These are phyloP conservation scores for Columba janthina DNA, from an alignment of 2,113 vertebrate species.

Conservation along the genomic window DNA sequence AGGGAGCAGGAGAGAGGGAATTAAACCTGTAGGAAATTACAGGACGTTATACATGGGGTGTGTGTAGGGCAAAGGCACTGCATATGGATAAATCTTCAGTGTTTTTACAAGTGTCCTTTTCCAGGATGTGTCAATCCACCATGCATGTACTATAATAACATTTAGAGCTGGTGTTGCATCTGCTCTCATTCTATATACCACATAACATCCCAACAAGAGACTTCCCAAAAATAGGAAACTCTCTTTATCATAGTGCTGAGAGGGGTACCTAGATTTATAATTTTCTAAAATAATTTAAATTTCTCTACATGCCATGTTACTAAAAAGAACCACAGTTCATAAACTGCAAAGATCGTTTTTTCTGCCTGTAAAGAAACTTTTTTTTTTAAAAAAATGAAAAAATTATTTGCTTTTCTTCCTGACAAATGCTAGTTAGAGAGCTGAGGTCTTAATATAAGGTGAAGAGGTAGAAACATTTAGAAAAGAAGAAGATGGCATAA, in stretches of 20 bases:
- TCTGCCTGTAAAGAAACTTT: neutral
- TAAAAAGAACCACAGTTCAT: neutral
- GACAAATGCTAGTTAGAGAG: neutral
- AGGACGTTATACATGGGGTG: neutral
- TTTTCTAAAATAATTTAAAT: neutral
- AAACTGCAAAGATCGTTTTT: neutral
- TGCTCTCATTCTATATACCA: neutral
- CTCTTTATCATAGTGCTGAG: neutral
- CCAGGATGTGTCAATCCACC: neutral
- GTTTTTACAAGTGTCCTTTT: neutral
- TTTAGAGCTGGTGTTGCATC: neutral
- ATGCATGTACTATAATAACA: neutral
- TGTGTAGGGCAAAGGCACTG: neutral
- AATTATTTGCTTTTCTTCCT: neutral
- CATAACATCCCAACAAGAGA: rapidly evolving
- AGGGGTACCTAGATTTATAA: neutral
- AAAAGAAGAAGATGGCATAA: neutral
- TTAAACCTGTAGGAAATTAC: neutral
- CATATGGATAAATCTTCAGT: neutral
- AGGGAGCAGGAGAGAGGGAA: neutral
- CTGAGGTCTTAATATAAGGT: neutral
- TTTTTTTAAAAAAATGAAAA: no score
- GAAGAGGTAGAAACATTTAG: neutral
- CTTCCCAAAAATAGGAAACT: neutral
- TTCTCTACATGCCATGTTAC: neutral